phyloP scores from a whole-genome alignment of 2,797 vertebrate genomes.

The Peromyscus eremicus region DNA sequence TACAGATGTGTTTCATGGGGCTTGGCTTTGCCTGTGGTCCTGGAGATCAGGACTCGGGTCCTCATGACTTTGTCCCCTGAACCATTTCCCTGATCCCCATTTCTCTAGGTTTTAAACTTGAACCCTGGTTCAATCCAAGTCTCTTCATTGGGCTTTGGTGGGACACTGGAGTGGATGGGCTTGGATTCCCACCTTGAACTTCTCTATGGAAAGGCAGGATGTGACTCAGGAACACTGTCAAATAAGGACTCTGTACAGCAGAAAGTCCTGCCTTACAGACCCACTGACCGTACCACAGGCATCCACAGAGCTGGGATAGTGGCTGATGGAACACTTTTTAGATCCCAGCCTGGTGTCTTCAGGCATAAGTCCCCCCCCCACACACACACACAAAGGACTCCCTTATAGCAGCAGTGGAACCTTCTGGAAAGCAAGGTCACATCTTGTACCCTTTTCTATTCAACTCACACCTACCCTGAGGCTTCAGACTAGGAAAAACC shows the following conservation, averaged over 20 bases:
- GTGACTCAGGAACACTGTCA: background rate
- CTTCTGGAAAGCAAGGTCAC: background rate
- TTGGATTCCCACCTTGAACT: background rate
- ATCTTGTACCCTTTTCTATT: background rate
- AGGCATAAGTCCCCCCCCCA: background rate
- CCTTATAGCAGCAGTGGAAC: background rate
- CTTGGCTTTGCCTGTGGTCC: background rate
- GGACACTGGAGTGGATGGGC: background rate
- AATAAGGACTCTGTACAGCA: background rate
- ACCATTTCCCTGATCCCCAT: too few relatives aligned
- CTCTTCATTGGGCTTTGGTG: background rate
- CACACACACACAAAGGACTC: background rate
- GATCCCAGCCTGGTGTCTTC: background rate
- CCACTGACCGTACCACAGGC: background rate
- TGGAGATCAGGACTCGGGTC: too few relatives aligned
- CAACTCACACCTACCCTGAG: background rate
- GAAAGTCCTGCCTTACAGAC: background rate
- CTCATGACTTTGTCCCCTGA: background rate
- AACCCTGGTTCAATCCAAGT: background rate
- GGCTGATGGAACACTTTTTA: background rate
- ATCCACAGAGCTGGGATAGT: background rate
- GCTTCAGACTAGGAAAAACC: background rate
- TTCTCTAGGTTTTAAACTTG: conserved; percentile 12
- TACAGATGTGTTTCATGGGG: background rate
- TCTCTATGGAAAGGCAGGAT: background rate